These are phyloP conservation scores for Tachina fera DNA, from an alignment of 2,888 invertebrate genomes.

Conservation along the genomic window DNA sequence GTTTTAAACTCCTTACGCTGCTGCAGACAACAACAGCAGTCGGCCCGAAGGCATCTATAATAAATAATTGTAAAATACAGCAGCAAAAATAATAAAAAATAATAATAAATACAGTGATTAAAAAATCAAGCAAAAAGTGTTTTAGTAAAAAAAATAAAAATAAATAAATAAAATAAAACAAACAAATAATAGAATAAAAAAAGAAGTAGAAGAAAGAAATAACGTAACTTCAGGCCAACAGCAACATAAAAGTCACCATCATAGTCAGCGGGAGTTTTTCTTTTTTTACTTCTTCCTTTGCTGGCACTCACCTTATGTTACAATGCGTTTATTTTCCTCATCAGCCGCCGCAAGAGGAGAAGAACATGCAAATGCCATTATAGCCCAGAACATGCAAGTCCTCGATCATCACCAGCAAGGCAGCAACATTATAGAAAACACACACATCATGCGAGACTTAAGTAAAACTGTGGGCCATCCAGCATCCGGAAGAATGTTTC, in stretches of 20 bases:
- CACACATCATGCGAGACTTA: slow-evolving; percentile 65
- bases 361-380: slow-evolving; percentile 68
- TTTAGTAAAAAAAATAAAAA: neutral
- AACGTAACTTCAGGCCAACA: slow-evolving; percentile 51
- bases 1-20: slow-evolving; percentile 15
- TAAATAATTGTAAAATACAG: slow-evolving; percentile 75
- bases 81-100: slow-evolving; percentile 68
- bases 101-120: slow-evolving; percentile 56
- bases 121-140: slow-evolving; percentile 34
- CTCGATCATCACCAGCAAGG: slow-evolving; percentile 35
- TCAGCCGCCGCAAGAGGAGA: slow-evolving; percentile 21
- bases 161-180: slow-evolving; percentile 7
- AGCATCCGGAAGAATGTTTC: slow-evolving; percentile 41
- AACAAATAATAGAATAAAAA: slow-evolving; percentile 1
- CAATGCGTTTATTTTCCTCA: slow-evolving; percentile 69
- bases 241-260: slow-evolving; percentile 40
- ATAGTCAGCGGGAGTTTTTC: slow-evolving; percentile 21
- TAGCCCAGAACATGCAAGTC: slow-evolving; percentile 50
- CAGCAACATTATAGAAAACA: slow-evolving; percentile 67
- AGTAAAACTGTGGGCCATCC: slow-evolving; percentile 46
- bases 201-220: neutral
- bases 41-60: slow-evolving; percentile 71
- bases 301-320: slow-evolving; percentile 53
- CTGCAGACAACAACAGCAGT: slow-evolving; percentile 15
- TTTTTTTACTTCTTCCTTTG: neutral